Evolutionary conservation across 2,113 vertebrate species (phyloP).

Genomic region (Oreochromis spilurus): DNA sequence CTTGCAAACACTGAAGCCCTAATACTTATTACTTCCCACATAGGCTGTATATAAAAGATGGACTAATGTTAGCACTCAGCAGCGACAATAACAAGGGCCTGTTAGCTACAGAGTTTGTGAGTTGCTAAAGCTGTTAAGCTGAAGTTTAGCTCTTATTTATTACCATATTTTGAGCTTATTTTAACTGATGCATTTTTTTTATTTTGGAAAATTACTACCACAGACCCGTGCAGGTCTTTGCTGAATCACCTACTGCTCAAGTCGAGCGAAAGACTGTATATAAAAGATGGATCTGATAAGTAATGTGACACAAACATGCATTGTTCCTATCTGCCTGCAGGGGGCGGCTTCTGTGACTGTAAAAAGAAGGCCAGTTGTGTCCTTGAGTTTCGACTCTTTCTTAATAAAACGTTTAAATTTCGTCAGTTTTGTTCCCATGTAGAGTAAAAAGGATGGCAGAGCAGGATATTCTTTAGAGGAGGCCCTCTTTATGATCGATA

Average conservation of each 20-base stretch:
- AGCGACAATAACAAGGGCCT: neutral
- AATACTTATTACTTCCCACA: neutral
- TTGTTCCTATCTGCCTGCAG: neutral
- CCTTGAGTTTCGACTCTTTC: neutral
- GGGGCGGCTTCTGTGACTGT: neutral
- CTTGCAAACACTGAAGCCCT: neutral
- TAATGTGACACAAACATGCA: neutral
- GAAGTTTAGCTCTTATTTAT: neutral
- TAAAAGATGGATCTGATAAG: neutral
- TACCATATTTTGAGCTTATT: neutral
- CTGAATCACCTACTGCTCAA: neutral
- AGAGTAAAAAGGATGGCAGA: neutral
- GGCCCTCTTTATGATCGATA: neutral
- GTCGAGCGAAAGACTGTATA: neutral
- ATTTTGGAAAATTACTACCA: neutral
- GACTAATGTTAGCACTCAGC: neutral
- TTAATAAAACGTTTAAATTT: neutral
- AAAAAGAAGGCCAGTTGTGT: neutral
- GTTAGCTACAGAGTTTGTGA: neutral
- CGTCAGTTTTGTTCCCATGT: neutral
- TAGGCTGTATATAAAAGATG: neutral
- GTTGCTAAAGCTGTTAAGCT: neutral
- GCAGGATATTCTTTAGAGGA: neutral
- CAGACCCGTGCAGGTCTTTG: neutral
- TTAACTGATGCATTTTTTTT: neutral